A percentile compares a stretch with the other conserved stretches of the same genome.
Conservation (phyloP, 1,140 invertebrate species). For the Doryteuthis pealeii region DNA sequence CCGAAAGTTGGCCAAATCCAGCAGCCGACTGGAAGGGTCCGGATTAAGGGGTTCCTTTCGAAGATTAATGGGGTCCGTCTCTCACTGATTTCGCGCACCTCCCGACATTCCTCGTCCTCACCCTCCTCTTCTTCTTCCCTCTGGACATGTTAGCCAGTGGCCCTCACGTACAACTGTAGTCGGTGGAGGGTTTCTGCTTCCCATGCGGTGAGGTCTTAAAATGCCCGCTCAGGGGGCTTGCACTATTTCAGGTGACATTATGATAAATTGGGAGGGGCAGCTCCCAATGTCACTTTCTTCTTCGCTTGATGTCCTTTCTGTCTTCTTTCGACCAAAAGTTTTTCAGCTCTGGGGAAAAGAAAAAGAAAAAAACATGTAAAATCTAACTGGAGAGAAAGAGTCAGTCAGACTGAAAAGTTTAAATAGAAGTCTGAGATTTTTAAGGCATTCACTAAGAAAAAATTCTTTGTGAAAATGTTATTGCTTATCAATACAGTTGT, state of each 20-base stretch:
- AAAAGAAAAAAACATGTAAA: too few species aligned
- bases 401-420: too few species aligned
- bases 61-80: constrained; percentile 29
- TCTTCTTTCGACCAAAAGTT: constrained; percentile 30
- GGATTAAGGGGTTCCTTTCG: constrained; percentile 18
- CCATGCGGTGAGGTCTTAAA: constrained; percentile 33
- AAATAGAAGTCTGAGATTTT: too few species aligned
- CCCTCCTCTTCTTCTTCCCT: constrained; percentile 50
- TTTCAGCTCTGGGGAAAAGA: constrained; percentile 25
- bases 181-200: not conserved
- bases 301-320: constrained; percentile 39
- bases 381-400: too few species aligned
- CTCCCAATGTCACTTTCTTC: constrained; percentile 52
- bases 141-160: constrained; percentile 25
- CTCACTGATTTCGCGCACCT: constrained; percentile 50
- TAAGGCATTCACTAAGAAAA: too few species aligned
- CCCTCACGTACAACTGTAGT: constrained; percentile 4
- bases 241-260: constrained; percentile 46
- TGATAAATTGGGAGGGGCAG: constrained; percentile 51
- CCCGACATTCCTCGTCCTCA: constrained; percentile 45
- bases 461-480: too few species aligned
- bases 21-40: constrained; percentile 1
- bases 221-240: constrained; percentile 48
- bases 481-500: too few species aligned
- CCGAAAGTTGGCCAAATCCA: constrained; percentile 1